Evolutionary conservation across 1,140 invertebrate species (phyloP).

Genomic region (Drosophila ananassae): DNA sequence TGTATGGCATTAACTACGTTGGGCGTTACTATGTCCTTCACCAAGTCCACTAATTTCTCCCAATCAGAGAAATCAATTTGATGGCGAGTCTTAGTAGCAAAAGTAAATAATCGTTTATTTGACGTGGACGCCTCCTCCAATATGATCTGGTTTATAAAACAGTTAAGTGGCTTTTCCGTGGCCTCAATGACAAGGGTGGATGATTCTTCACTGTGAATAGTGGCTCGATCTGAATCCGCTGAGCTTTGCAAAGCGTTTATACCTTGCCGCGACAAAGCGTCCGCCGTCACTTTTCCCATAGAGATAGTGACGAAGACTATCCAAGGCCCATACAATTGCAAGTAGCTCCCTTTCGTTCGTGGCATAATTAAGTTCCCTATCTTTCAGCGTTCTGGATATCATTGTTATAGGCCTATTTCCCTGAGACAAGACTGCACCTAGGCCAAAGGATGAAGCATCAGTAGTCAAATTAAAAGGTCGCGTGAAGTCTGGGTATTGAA

Average conservation of each 20-base stretch:
- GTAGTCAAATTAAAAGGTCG: conserved; percentile 65
- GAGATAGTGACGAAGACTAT: too few species aligned
- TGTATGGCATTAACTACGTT: too few species aligned
- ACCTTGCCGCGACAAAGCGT: neutral
- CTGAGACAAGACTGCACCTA: too few species aligned
- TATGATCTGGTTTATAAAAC: too few species aligned
- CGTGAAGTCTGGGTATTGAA: too few species aligned
- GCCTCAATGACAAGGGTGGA: too few species aligned
- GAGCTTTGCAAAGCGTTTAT: neutral
- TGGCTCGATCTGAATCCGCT: neutral
- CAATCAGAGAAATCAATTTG: neutral
- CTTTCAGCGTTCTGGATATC: neutral
- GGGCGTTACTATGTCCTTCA: too few species aligned
- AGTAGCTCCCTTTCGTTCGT: conserved; percentile 9
- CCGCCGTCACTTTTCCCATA: conserved; percentile 11
- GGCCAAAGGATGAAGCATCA: too few species aligned
- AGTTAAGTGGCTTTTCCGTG: too few species aligned
- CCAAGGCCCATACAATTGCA: conserved; percentile 13
- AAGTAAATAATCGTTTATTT: neutral
- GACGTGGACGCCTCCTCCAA: neutral
- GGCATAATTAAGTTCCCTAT: conserved; percentile 10
- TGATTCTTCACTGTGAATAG: too few species aligned
- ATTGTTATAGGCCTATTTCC: conserved; percentile 15
- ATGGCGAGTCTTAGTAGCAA: neutral
- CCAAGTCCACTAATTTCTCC: too few species aligned